Base-by-base conservation (phyloP, 1,140 invertebrate species). In the Eurosta solidaginis region DNA sequence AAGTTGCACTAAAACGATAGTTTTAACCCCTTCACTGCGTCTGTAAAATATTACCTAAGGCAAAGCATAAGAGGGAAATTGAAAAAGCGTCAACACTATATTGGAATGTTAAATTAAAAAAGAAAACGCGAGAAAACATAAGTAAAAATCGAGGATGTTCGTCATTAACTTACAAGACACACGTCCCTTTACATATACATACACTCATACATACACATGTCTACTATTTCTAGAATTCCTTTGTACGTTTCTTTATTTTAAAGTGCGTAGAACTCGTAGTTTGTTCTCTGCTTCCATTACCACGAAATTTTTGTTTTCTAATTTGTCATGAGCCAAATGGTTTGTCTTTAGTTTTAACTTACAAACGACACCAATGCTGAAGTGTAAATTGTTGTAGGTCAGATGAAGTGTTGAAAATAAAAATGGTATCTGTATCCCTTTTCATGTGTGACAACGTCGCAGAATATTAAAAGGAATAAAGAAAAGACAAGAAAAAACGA, bases 391-490 rank as follows among this genome's bases (percentile, higher is more conserved):
- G n/a, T 68, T 40, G 59, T 36, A 42, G 33, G 59, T 40, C 59
- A 68, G 59, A 1, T 5, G 33, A 68, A 40, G 33, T 40, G 27
- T 36, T 5, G 3, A 9, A 33, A 9, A 40, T 1, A 3, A 17
- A 27, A 54, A 25, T 20, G n/a, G n/a, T n/a, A n/a, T 12, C 3
- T 54, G n/a, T 40, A 40, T 33, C 59, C 59, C 59, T 40, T 40
- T 68, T 68, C 59, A 68, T 20, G 33, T 68, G 59, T 68, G 36
- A 36, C n/a, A 68, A 68, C 40, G 59, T 68, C 59, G 29, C 59
- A 33, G 59, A 42, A 68, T 68, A 20, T 12, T 0, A 68, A 25
- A 54, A 54, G 27, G 22, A 54, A 27, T 54, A 12, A 29, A n/a
- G 14, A 63, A 63, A 63, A 68, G 40, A 36, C 6, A 59, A 59